Base-by-base conservation (phyloP, 2,797 vertebrate species). In the Merluccius polli region DNA sequence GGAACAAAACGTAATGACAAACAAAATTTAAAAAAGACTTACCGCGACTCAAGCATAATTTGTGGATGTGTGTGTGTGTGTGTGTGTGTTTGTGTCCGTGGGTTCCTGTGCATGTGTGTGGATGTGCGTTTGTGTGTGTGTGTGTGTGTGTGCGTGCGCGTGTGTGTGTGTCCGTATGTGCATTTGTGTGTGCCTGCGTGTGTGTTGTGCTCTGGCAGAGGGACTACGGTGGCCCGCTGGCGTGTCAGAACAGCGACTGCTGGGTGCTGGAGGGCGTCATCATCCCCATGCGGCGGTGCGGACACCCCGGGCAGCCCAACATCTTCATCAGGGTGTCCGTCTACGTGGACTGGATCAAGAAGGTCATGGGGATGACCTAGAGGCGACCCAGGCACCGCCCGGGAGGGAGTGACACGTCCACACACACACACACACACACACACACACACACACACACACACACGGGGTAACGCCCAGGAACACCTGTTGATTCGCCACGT, bases 251-350 rank as follows among this genome's bases (percentile, higher is more conserved):
- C 0, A 94, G 94, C 0, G 94, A 98, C 86, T 99, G 98, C 92
- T 99, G 97, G 97, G 98, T 99, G 70, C 92, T 99, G 7, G 95
- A 99, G 85, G 98, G 98, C 1, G 95, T 98, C 75, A 98, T 98
- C 85, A 96, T 95, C 73, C 98, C 98, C 4, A 95, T 96, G 88
- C 94, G 96, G 0, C 95, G 98, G 77, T 98, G 98, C 0, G 97
- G 96, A 75, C 94, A 95, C 90, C 91, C 88, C 0, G 95, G 93
- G 8, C 95, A 95, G 83, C 98, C 98, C 0, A 96, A 95, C 73
- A 91, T 98, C 91, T 99, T 97, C 89, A 95, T 94, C 82, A 95
- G 97, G 0, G 92, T 98, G 72, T 98, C 98, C 0, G 89, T 96
- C 74, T 99, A 97, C 0, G 96, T 97, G 6, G 95, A 98, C 91